phyloP scores from a whole-genome alignment of 2,797 vertebrate species.

The Mallotus villosus region DNA sequence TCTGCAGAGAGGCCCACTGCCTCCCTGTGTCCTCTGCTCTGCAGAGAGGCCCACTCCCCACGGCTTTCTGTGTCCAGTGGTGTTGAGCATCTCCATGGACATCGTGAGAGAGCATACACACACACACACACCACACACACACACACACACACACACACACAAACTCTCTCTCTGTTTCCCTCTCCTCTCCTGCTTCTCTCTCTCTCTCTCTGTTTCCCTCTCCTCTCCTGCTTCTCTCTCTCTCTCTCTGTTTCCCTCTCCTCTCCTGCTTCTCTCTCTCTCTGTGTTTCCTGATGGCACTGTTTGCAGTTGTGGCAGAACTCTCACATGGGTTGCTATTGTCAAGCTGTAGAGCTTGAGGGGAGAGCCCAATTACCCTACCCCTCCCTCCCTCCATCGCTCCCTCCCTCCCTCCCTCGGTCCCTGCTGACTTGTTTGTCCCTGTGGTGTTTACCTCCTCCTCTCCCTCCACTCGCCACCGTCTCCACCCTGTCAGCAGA shows the following conservation, averaged over 20 bases:
- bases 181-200: too few species aligned
- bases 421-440: conserved; percentile 72
- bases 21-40: neutral
- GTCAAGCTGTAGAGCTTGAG: conserved; percentile 58
- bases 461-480: conserved; percentile 53
- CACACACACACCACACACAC: conserved; percentile 28
- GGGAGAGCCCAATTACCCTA: conserved; percentile 68
- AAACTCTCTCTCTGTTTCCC: conserved; percentile 16
- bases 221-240: too few species aligned
- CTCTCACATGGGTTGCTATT: conserved; percentile 61
- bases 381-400: conserved; percentile 47
- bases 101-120: conserved; percentile 18
- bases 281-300: conserved; percentile 40
- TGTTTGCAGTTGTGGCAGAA: conserved; percentile 61
- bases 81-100: too few species aligned
- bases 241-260: conserved; percentile 4
- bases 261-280: too few species aligned
- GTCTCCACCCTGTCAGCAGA: conserved; percentile 61
- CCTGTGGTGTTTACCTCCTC: conserved; percentile 67
- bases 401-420: conserved; percentile 20
- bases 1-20: too few species aligned
- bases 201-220: too few species aligned
- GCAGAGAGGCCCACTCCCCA: neutral
- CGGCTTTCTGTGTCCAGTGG: too few species aligned
- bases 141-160: conserved; percentile 36